These are phyloP conservation scores for Trissolcus japonicus DNA, from an alignment of 2,888 invertebrate genomes.

Conservation along the genomic window DNA sequence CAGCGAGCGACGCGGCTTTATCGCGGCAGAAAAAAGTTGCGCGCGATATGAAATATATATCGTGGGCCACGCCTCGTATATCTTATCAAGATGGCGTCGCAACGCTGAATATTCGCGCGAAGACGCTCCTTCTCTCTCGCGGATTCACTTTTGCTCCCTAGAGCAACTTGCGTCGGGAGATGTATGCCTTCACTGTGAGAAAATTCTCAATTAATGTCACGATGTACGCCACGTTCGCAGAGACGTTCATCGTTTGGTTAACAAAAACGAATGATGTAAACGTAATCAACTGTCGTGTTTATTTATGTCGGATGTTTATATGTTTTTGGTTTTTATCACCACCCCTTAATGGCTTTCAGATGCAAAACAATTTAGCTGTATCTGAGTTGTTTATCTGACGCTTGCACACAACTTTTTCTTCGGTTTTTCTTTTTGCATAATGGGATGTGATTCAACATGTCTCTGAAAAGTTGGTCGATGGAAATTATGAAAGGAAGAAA, in stretches of 20 bases:
- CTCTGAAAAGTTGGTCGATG: no score
- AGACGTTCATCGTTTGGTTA: slow-evolving; percentile 6
- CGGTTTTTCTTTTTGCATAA: no score
- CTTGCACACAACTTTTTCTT: no score
- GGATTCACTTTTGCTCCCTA: neutral
- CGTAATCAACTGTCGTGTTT: slow-evolving; percentile 15
- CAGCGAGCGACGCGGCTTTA: slow-evolving; percentile 60
- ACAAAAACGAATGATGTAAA: slow-evolving; percentile 9
- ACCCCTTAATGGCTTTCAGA: no score
- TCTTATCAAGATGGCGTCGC: slow-evolving; percentile 64
- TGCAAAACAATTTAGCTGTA: neutral
- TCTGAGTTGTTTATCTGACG: no score
- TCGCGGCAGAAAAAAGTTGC: slow-evolving; percentile 52
- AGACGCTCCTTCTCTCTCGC: slow-evolving; percentile 17
- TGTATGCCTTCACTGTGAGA: slow-evolving; percentile 19
- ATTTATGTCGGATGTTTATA: slow-evolving; percentile 1
- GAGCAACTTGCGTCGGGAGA: neutral
- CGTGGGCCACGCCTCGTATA: slow-evolving; percentile 67
- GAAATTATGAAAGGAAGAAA: neutral
- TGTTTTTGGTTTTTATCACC: no score
- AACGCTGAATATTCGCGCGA: slow-evolving; percentile 43
- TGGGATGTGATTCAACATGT: no score
- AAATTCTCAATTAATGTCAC: slow-evolving; percentile 29
- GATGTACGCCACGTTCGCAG: neutral
- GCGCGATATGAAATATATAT: slow-evolving; percentile 64